Evolutionary conservation across 2,797 vertebrate species (phyloP), one percentile per base, ranked within the genome.

Genomic region (Neomorphus geoffroyi): DNA sequence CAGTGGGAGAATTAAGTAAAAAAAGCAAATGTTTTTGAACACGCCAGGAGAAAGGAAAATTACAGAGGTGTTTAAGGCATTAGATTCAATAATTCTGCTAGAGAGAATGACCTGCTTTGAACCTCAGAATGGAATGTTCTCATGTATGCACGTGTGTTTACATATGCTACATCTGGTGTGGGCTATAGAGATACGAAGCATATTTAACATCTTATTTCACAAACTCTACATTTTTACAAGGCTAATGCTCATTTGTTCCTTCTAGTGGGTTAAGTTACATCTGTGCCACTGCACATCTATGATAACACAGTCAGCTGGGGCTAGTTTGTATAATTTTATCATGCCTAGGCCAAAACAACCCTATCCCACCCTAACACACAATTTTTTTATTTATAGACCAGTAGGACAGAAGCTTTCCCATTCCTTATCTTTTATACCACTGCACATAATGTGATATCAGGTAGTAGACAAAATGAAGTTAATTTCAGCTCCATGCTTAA

Each of bases 351-450:
- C 74, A 93, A 92, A 90, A 92, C 58, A 92, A 62, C 23, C 24
- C 73, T 94, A 95, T 94, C 91, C 84, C 61, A 26, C 30, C 77
- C 43, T 75, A 83, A 58, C 92, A 94, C 13, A 70, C 80, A 77
- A 70, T 65, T 51, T 62, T 91, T 90, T 93, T 86, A 96, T 95
- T 96, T 95, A 91, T 93, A 95, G 80, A 8, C 35, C 16, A 53
- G 41, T 28, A 56, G 22, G 54, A 84, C 21, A 88, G 61, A 82
- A 54, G 17, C 35, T 43, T 94, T 86, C 46, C 18, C 23, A 24
- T 78, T 62, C 65, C 56, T 96, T 93, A 88, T 96, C 94, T 92
- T 90, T 81, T 75, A 58, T 94, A 93, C 83, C 93, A 90, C 18
- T 48, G 69, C 9, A 28, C 26, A n/a, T 60, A 86, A 27, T 23